Conservation (phyloP, 2,797 vertebrate genomes). For the Hyperoplus immaculatus region DNA sequence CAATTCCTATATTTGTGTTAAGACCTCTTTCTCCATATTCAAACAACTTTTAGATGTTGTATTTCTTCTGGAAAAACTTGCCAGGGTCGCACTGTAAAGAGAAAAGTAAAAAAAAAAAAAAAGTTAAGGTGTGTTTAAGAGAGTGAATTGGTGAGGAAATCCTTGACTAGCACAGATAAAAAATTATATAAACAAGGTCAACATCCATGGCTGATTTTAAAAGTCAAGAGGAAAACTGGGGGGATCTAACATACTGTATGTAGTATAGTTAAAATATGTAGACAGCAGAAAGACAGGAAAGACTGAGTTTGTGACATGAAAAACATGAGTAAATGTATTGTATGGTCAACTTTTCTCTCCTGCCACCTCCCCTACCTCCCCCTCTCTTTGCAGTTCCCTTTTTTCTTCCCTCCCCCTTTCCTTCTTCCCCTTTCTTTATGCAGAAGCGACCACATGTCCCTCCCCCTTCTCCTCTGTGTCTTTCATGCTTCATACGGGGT, state of each 20-base stretch:
- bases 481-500: constrained; percentile 51
- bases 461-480: constrained; percentile 48
- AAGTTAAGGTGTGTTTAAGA: not conserved
- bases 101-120: not conserved
- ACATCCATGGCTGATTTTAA: not conserved
- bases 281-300: too few species aligned
- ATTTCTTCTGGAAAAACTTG: not conserved
- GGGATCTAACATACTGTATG: not conserved
- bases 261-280: too few species aligned
- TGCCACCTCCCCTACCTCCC: constrained; percentile 15
- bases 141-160: not conserved
- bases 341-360: not conserved
- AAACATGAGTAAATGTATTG: not conserved
- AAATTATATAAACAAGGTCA: not conserved
- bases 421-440: constrained; percentile 65
- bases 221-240: not conserved
- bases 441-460: constrained; percentile 41
- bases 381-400: constrained; percentile 15
- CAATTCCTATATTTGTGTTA: not conserved
- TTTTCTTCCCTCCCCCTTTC: constrained; percentile 36
- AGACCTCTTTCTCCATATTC: not conserved
- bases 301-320: too few species aligned
- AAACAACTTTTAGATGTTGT: not conserved
- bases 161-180: not conserved
- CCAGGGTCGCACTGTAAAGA: not conserved